These are phyloP conservation scores for Erethizon dorsatum DNA, from an alignment of 2,797 vertebrate genomes.

Conservation along the genomic window DNA sequence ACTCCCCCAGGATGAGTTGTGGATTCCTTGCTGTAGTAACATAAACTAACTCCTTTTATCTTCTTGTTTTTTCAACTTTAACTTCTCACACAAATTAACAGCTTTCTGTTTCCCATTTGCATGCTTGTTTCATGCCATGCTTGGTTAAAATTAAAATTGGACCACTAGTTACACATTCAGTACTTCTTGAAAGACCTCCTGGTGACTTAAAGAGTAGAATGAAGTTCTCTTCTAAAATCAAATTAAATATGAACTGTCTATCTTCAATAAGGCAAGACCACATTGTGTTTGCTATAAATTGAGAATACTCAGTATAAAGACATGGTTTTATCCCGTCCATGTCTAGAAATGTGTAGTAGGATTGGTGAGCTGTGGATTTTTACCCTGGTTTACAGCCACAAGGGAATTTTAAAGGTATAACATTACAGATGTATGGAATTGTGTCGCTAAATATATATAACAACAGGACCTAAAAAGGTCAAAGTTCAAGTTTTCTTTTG, in stretches of 20 bases:
- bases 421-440: neutral
- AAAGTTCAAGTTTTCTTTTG: constrained; percentile 46
- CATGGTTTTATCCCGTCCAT: constrained; percentile 55
- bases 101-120: constrained; percentile 60
- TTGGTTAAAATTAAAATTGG: constrained; percentile 83
- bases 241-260: constrained; percentile 71
- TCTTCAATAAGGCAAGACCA: constrained; percentile 69
- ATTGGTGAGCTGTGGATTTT: constrained; percentile 69
- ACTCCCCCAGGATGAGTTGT: constrained; percentile 80
- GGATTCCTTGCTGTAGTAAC: constrained; percentile 52
- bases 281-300: constrained; percentile 79
- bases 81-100: constrained; percentile 69
- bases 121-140: constrained; percentile 63
- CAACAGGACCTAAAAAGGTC: neutral
- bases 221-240: constrained; percentile 79
- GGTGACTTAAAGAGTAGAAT: constrained; percentile 70
- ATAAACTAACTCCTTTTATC: constrained; percentile 77
- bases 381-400: constrained; percentile 55
- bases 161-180: constrained; percentile 67
- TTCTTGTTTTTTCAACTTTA: constrained; percentile 75
- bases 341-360: constrained; percentile 63
- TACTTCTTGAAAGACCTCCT: constrained; percentile 63
- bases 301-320: constrained; percentile 65
- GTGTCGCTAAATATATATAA: constrained; percentile 59
- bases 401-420: constrained; percentile 19